Conservation (phyloP, 2,888 invertebrate species). For the Stenoptilia bipunctidactyla region DNA sequence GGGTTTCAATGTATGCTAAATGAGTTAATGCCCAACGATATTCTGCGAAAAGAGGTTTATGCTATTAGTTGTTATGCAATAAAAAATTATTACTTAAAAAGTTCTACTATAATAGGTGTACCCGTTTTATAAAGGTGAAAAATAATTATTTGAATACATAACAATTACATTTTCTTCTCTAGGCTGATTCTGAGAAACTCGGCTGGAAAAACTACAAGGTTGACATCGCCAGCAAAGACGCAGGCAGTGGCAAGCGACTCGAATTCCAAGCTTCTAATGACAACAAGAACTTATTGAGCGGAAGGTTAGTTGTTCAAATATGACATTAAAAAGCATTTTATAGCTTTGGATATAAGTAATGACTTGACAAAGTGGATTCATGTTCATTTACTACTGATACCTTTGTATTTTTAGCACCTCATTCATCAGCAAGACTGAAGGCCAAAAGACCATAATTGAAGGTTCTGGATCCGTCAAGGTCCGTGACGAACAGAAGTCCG, state of each 20-base stretch:
- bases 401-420: constrained; percentile 65
- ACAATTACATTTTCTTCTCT: no score
- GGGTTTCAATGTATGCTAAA: no score
- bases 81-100: no score
- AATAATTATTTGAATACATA: no score
- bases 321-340: background rate
- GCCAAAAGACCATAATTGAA: constrained; percentile 78
- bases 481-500: constrained; percentile 76
- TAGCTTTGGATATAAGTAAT: no score
- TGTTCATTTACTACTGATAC: background rate
- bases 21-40: no score
- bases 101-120: no score
- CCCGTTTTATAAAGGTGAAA: no score
- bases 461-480: constrained; percentile 81
- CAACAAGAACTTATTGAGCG: constrained; percentile 76
- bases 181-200: constrained; percentile 73
- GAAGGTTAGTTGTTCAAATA: constrained; percentile 60
- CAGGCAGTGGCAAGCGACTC: constrained; percentile 72
- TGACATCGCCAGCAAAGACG: constrained; percentile 74
- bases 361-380: no score
- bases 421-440: constrained; percentile 79
- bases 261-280: constrained; percentile 74
- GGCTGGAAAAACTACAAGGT: constrained; percentile 75
- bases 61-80: no score
- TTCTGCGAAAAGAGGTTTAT: no score